phyloP scores from a whole-genome alignment of 2,888 invertebrate species.

The Thera britannica region DNA sequence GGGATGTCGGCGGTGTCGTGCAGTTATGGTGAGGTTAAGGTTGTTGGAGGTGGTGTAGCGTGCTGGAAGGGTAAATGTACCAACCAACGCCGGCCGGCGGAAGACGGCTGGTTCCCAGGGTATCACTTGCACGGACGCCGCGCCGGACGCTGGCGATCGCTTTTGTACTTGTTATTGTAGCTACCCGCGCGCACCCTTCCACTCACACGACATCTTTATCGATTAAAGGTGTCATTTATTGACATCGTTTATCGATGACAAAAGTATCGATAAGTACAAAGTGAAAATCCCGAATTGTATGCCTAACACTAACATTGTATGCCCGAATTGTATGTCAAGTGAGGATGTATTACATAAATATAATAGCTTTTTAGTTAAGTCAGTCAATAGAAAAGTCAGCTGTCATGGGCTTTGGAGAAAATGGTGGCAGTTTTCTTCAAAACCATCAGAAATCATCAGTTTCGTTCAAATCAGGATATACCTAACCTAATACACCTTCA shows the following conservation, averaged over 20 bases:
- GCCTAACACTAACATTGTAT: too few relatives aligned
- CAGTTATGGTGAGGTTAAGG: slow-evolving; percentile 50
- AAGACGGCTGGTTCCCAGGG: slow-evolving; percentile 79
- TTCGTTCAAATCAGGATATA: too few relatives aligned
- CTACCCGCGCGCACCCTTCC: slow-evolving; percentile 37
- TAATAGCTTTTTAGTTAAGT: too few relatives aligned
- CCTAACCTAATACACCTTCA: too few relatives aligned
- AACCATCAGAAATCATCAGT: too few relatives aligned
- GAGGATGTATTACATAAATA: too few relatives aligned
- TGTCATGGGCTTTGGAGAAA: too few relatives aligned
- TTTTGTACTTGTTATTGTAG: slow-evolving; percentile 47
- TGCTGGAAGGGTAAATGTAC: slow-evolving; percentile 54
- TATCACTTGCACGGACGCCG: slow-evolving; percentile 79
- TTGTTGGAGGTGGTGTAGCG: slow-evolving; percentile 54
- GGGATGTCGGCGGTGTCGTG: slow-evolving; percentile 51
- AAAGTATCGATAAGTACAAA: slow-evolving; percentile 20
- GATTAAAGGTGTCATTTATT: slow-evolving; percentile 24
- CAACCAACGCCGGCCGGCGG: slow-evolving; percentile 58
- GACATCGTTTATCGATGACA: slow-evolving; percentile 23
- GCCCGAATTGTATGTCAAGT: too few relatives aligned
- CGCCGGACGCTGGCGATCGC: slow-evolving; percentile 69
- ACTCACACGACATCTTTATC: slow-evolving; percentile 36
- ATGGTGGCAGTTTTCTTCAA: too few relatives aligned
- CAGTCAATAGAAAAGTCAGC: too few relatives aligned
- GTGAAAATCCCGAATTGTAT: too few relatives aligned